phyloP scores from a whole-genome alignment of 2,888 invertebrate genomes.

The Ichneumoninae sp. region DNA sequence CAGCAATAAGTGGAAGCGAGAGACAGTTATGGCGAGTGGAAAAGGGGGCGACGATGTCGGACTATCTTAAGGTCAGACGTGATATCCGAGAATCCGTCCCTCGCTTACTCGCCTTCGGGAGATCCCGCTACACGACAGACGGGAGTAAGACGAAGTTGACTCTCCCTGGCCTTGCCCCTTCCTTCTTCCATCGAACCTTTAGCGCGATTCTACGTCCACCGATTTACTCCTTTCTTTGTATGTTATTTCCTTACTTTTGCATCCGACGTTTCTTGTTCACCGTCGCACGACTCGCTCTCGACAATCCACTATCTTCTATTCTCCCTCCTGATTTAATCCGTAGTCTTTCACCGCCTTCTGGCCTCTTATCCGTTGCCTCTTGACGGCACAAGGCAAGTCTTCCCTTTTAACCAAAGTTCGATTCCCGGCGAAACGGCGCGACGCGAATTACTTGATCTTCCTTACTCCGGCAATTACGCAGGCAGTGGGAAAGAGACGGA shows the following conservation, averaged over 20 bases:
- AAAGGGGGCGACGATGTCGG: slow-evolving; percentile 43
- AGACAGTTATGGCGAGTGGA: slow-evolving; percentile 43
- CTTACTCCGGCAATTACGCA: no score
- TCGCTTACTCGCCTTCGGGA: slow-evolving; percentile 53
- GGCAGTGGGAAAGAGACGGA: no score
- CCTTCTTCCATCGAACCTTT: background rate
- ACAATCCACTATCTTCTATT: background rate
- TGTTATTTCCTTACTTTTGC: background rate
- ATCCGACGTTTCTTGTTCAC: background rate
- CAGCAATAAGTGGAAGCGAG: slow-evolving; percentile 43
- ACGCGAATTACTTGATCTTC: no score
- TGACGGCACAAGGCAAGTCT: no score
- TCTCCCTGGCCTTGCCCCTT: slow-evolving; percentile 51
- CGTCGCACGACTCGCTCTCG: no score
- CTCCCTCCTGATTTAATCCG: background rate
- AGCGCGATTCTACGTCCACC: background rate
- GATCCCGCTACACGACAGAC: background rate
- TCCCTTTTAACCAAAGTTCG: no score
- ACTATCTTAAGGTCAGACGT: slow-evolving; percentile 72
- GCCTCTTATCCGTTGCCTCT: no score
- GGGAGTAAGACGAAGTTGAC: slow-evolving; percentile 6
- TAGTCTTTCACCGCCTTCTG: no score
- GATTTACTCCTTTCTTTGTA: background rate
- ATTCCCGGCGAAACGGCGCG: no score
- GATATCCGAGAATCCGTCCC: slow-evolving; percentile 72